Base-by-base conservation (phyloP, 1,140 invertebrate species). In the Colletes latitarsis region DNA sequence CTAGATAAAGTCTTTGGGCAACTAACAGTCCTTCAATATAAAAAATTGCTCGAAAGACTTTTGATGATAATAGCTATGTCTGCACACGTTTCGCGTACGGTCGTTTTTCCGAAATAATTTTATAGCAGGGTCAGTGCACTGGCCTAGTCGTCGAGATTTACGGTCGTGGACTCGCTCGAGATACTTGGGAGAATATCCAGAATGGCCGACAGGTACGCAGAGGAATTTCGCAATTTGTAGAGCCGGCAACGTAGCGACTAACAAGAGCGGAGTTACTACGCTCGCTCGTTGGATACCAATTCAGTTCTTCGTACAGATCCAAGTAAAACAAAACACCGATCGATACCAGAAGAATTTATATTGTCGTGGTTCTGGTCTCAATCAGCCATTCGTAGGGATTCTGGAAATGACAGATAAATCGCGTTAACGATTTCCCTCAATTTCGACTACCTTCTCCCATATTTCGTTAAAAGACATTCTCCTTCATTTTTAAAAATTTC, bases 151-250 rank as follows among this genome's bases (percentile, higher is more conserved):
- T 69, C 55, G 66, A 62, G 64, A 69, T 77, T 77, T 69, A 77
- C 55, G 66, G 66, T 62, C 66, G 72, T 43, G 76, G 64, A 77
- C 66, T 52, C 74, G 79, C 30, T 77, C 66, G 46, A 77, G 66
- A 85, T 82, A 77, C 39, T 62, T 68, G 77, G 64, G 71, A 74
- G 75, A 82, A 62, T 77, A 82, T 82, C 80, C 83, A 77, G 81
- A 68, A 78, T 67, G 66, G 72, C 72, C 72, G 81, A 74, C 73
- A 77, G 74, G 46, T 83, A 87, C 81, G 85, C 85, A 58, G 53
- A 82, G 85, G 86, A 87, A 87, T 87, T 87, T 87, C 85, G 82
- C 75, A 87, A 87, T 87, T 87, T 87, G 86, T 67, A 78, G 82
- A 84, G 81, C 71, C 74, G 77, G 78, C 84, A 82, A 84, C 71